Base-by-base conservation (phyloP, 2,888 invertebrate genomes). In the Clunio marinus region DNA sequence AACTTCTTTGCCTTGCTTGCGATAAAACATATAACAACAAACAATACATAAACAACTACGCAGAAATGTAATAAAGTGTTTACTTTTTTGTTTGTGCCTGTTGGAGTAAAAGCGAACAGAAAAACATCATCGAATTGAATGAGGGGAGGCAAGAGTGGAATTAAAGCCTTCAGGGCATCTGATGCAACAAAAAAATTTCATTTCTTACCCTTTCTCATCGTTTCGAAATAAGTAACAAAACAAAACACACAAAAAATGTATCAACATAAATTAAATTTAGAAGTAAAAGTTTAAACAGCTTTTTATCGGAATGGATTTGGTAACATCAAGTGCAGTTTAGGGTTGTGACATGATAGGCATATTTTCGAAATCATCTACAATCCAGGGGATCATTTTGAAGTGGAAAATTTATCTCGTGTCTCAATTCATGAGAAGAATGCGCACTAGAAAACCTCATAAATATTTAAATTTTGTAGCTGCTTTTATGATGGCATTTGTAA, bases 131-230 rank as follows among this genome's bases (percentile, higher is more conserved):
- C 15, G 41, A 15, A 41, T n/a, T 15, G 10, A 13, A 41, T n/a
- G n/a, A n/a, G n/a, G 41, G 41, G 41, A 41, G 41, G 15, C 5
- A 41, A 41, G 10, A 32, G n/a, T 27, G 27, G 58, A 62, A 62
- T 41, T 41, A 62, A 62, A 62, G 62, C 62, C 62, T 62, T 62
- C 20, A 27, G 62, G 62, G 62, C 62, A 62, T 62, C 62, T 41
- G 62, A 37, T 62, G 62, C 62, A n/a, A 20, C 41, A 41, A n/a
- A n/a, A n/a, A n/a, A n/a, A n/a, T n/a, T n/a, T n/a, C n/a, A n/a
- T n/a, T n/a, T n/a, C n/a, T n/a, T n/a, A n/a, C n/a, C n/a, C n/a
- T n/a, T n/a, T n/a, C n/a, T n/a, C n/a, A n/a, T n/a, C n/a, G n/a
- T n/a, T 4, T n/a, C 10, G 41, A 41, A 41, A 41, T 7, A 41